These are phyloP conservation scores for Archivesica marissinica DNA, from an alignment of 1,140 invertebrate genomes.

Conservation along the genomic window DNA sequence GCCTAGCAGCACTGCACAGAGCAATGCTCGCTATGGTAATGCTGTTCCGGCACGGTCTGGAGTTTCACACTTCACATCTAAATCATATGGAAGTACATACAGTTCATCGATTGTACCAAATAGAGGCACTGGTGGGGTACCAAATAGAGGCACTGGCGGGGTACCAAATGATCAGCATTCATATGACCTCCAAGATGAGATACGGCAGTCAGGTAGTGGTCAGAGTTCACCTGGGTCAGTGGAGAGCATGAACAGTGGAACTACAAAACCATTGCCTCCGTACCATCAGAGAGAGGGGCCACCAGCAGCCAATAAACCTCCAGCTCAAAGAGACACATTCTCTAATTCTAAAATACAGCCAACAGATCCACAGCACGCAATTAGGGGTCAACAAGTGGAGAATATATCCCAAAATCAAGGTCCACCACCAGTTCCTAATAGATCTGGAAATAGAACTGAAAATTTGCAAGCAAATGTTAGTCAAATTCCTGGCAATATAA, in stretches of 20 bases:
- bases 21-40: conserved; percentile 13
- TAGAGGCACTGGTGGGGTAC: conserved; percentile 51
- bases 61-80: conserved; percentile 68
- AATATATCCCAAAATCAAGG: conserved; percentile 31
- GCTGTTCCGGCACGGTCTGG: conserved; percentile 62
- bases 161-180: conserved; percentile 63
- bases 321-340: neutral
- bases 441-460: conserved; percentile 17
- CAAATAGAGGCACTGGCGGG: conserved; percentile 50
- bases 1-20: neutral
- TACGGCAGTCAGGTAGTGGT: conserved; percentile 80
- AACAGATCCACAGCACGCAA: neutral
- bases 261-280: conserved; percentile 37
- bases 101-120: conserved; percentile 72
- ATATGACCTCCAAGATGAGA: conserved; percentile 76
- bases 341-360: neutral
- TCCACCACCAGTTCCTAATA: conserved; percentile 52
- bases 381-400: neutral
- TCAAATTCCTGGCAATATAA: neutral
- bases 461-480: neutral
- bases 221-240: conserved; percentile 82
- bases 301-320: neutral
- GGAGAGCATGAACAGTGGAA: conserved; percentile 70
- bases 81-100: conserved; percentile 76
- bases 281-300: conserved; percentile 35